A percentile compares a stretch with the other conserved stretches of the same genome.
phyloP scores from a whole-genome alignment of 2,888 invertebrate genomes.

The Cryptocephalus moraei region DNA sequence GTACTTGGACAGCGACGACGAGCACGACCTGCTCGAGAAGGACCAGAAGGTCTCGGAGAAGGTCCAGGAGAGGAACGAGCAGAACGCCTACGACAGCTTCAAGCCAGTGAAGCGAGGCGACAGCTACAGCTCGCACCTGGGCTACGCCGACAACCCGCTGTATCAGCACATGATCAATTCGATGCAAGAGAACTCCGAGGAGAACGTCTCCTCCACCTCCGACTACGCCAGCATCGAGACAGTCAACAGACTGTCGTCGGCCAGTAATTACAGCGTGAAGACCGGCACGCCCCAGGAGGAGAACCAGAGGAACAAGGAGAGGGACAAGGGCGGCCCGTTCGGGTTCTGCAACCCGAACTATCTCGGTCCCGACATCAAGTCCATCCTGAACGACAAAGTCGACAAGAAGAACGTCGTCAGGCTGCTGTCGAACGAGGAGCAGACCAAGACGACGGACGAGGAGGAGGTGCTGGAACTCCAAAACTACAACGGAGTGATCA shows the following conservation, averaged over 20 bases:
- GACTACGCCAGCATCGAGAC: slow-evolving; percentile 69
- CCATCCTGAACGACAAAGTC: slow-evolving; percentile 20
- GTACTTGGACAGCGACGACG: slow-evolving; percentile 58
- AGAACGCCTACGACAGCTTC: slow-evolving; percentile 42
- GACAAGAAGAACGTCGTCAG: slow-evolving; percentile 19
- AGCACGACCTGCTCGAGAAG: slow-evolving; percentile 18
- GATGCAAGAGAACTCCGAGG: slow-evolving; percentile 45
- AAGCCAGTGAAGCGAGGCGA: slow-evolving; percentile 44
- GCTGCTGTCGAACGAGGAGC: slow-evolving; percentile 15
- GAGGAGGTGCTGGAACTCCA: slow-evolving; percentile 32
- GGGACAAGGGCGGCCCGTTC: slow-evolving; percentile 39
- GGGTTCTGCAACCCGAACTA: slow-evolving; percentile 73
- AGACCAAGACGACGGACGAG: slow-evolving; percentile 17
- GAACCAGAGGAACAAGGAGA: slow-evolving; percentile 23
- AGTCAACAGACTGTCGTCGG: slow-evolving; percentile 46
- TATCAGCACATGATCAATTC: slow-evolving; percentile 47
- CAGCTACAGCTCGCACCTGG: slow-evolving; percentile 46
- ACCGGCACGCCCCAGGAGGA: slow-evolving; percentile 35
- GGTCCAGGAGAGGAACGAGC: slow-evolving; percentile 10
- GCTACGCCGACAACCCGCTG: slow-evolving; percentile 36
- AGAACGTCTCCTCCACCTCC: slow-evolving; percentile 56
- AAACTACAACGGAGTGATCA: slow-evolving; percentile 28
- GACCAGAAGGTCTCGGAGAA: slow-evolving; percentile 1
- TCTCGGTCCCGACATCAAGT: slow-evolving; percentile 52
- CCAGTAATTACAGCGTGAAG: slow-evolving; percentile 39